These are phyloP conservation scores for Addax nasomaculatus DNA, from an alignment of 2,113 vertebrate genomes.

Conservation along the genomic window DNA sequence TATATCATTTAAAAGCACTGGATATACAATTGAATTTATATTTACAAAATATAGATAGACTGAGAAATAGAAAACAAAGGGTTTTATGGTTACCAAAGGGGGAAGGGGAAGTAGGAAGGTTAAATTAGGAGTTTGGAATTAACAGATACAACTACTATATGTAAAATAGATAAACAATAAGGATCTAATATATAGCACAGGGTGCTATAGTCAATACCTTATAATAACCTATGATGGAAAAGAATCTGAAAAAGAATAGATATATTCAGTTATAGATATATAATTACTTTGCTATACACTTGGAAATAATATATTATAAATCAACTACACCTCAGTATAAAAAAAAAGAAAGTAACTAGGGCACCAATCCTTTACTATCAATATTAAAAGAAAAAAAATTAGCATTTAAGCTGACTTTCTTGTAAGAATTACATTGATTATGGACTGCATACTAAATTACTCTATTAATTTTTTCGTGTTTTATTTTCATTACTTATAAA, in stretches of 20 bases:
- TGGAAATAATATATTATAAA: background rate
- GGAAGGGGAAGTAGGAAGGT: background rate
- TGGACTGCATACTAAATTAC: background rate
- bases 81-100: background rate
- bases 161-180: background rate
- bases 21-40: background rate
- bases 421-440: background rate
- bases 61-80: background rate
- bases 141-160: background rate
- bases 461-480: background rate
- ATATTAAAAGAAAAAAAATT: background rate
- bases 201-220: background rate
- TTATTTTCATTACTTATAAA: background rate
- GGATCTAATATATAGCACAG: background rate
- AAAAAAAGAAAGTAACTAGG: background rate
- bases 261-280: background rate
- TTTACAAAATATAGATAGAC: background rate
- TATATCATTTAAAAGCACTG: background rate
- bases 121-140: background rate
- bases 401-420: background rate
- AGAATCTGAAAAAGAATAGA: background rate
- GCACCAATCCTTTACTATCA: background rate
- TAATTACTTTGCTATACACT: background rate
- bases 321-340: background rate
- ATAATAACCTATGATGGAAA: background rate